Percentiles rank a stretch among this genome's conserved stretches.
These are phyloP conservation scores for Metalampra italica DNA, from an alignment of 2,888 invertebrate species.

Conservation along the genomic window DNA sequence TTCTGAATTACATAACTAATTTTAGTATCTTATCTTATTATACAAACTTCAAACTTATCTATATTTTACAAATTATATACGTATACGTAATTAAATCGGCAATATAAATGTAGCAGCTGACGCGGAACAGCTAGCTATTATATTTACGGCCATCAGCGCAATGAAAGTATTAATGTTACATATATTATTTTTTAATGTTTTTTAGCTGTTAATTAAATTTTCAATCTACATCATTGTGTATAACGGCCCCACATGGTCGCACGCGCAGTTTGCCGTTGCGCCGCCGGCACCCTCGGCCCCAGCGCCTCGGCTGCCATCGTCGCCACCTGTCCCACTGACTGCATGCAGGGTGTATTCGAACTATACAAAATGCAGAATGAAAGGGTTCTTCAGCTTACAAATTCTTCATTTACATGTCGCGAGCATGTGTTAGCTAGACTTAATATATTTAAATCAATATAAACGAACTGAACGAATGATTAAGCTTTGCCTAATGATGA, in stretches of 20 bases:
- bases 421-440: too few species aligned
- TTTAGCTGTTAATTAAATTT: constrained; percentile 50
- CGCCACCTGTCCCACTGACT: constrained; percentile 46
- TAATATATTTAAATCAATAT: too few species aligned
- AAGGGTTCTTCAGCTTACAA: too few species aligned
- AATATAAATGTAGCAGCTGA: constrained; percentile 23
- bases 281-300: constrained; percentile 35
- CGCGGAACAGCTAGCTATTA: constrained; percentile 26
- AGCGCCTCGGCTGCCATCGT: neutral
- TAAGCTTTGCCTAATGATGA: too few species aligned
- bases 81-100: constrained; percentile 14
- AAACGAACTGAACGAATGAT: too few species aligned
- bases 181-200: constrained; percentile 17
- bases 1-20: neutral
- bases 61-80: constrained; percentile 14
- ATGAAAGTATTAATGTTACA: constrained; percentile 33
- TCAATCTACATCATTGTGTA: constrained; percentile 38
- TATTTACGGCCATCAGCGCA: constrained; percentile 24
- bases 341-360: neutral
- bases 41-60: constrained; percentile 4
- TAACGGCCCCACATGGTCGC: constrained; percentile 34
- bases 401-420: too few species aligned
- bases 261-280: constrained; percentile 35
- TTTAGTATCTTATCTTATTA: too few species aligned
- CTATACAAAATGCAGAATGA: neutral